Base-by-base conservation (phyloP, 2,797 vertebrate species). In the Eurystomus glaucurus region DNA sequence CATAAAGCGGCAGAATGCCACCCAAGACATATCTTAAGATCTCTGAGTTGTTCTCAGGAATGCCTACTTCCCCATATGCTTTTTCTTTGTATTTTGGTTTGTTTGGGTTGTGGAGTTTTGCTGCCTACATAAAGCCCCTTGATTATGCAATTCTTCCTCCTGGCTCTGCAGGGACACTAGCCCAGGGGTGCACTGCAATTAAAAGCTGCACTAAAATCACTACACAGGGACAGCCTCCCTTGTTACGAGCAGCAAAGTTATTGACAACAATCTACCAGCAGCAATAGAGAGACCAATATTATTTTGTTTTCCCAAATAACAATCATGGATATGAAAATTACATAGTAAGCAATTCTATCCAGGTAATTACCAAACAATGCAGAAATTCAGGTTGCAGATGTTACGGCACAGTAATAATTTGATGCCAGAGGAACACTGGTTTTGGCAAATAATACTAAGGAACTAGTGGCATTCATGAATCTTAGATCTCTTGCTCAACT, bases 171-270 rank as follows among this genome's bases (percentile, higher is more conserved):
- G 3, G 48, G 77, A 64, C 52, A 64, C 31, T 70, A 87, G 70
- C 48, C 51, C 58, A 68, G 4, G 54, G 37, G 41, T 57, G 45
- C 19, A 39, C 7, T 39, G 39, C 86, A 92, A 77, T 66, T 87
- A 92, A 96, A 95, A 92, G 72, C 65, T 88, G 58, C 54, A 72
- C 39, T 35, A 62, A 93, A 88, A 86, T 62, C 57, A 45, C 19
- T 31, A 57, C 52, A 82, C 28, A 55, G 41, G 29, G 46, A 83
- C 48, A 80, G 35, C 66, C 66, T 84, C 52, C 48, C 75, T 74
- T 77, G 60, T 33, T 90, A 54, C 51, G 91, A 69, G 76, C 76
- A 86, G 35, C 29, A 41, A 87, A 80, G 58, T 43, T 93, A 92
- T 29, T 91, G 84, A 79, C 74, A 88, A 60, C 33, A 77, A 85